Evolutionary conservation across 2,113 vertebrate genomes (phyloP).

Genomic region (Xyrauchen texanus): DNA sequence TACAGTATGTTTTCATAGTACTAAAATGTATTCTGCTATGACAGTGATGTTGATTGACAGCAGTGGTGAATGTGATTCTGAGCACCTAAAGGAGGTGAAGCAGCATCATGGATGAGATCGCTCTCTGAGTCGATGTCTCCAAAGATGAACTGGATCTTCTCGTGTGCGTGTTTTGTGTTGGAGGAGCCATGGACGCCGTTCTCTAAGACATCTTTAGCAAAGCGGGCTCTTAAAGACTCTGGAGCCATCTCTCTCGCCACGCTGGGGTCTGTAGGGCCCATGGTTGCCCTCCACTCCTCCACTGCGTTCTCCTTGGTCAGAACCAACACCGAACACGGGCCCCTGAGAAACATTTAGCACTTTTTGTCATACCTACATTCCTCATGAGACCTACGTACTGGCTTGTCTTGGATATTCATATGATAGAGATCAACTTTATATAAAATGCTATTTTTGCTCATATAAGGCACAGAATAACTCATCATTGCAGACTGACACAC

Average conservation of each 20-base stretch:
- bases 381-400: too few relatives aligned
- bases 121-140: constrained; percentile 62
- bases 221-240: constrained; percentile 77
- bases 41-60: too few relatives aligned
- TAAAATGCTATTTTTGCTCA: too few relatives aligned
- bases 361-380: neutral
- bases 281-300: constrained; percentile 79
- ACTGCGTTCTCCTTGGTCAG: constrained; percentile 82
- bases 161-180: constrained; percentile 59
- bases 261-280: constrained; percentile 81
- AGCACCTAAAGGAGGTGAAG: constrained; percentile 29
- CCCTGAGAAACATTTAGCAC: constrained; percentile 61
- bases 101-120: constrained; percentile 20
- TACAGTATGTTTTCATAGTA: too few relatives aligned
- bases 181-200: constrained; percentile 83
- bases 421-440: too few relatives aligned
- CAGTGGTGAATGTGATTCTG: too few relatives aligned
- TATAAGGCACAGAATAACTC: too few relatives aligned
- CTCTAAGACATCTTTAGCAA: constrained; percentile 72
- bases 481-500: too few relatives aligned
- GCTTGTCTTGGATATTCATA: too few relatives aligned
- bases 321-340: constrained; percentile 75
- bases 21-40: too few relatives aligned
- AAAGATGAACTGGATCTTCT: constrained; percentile 74
- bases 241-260: constrained; percentile 72